Evolutionary conservation across 2,888 invertebrate genomes (phyloP).

Genomic region (Atethmia centrago): DNA sequence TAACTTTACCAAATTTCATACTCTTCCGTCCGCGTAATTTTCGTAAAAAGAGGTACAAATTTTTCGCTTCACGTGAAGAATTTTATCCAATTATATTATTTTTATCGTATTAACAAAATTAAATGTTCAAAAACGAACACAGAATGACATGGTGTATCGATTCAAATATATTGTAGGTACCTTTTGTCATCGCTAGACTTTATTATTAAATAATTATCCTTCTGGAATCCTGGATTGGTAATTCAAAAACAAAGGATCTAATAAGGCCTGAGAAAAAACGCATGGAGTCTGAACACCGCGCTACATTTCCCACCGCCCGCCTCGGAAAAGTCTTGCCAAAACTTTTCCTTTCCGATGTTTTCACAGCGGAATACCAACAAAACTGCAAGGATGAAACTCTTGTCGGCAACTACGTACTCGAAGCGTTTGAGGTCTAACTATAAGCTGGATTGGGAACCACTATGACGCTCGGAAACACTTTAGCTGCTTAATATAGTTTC

Average conservation of each 20-base stretch:
- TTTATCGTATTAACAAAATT: neutral
- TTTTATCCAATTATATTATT: too few species aligned
- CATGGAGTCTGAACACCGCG: slow-evolving; percentile 6
- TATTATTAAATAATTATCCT: neutral
- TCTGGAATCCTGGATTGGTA: neutral
- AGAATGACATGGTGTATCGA: neutral
- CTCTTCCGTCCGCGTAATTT: too few species aligned
- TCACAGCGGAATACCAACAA: slow-evolving; percentile 18
- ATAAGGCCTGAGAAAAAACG: slow-evolving; percentile 9
- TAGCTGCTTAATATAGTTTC: slow-evolving; percentile 42
- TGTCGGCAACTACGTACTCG: slow-evolving; percentile 25
- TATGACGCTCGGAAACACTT: slow-evolving; percentile 35
- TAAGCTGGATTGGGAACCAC: slow-evolving; percentile 35
- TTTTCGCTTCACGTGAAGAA: too few species aligned
- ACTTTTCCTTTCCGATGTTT: slow-evolving; percentile 21
- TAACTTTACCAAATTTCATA: too few species aligned
- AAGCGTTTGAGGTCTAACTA: slow-evolving; percentile 37
- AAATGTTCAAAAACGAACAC: neutral
- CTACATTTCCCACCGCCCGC: slow-evolving; percentile 4
- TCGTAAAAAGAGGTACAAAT: too few species aligned
- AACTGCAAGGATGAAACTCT: slow-evolving; percentile 30
- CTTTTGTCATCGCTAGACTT: neutral
- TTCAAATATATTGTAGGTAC: neutral
- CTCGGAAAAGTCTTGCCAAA: slow-evolving; percentile 3
- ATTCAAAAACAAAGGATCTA: slow-evolving; percentile 19